phyloP scores from a whole-genome alignment of 2,113 vertebrate genomes.

The Eptesicus fuscus region DNA sequence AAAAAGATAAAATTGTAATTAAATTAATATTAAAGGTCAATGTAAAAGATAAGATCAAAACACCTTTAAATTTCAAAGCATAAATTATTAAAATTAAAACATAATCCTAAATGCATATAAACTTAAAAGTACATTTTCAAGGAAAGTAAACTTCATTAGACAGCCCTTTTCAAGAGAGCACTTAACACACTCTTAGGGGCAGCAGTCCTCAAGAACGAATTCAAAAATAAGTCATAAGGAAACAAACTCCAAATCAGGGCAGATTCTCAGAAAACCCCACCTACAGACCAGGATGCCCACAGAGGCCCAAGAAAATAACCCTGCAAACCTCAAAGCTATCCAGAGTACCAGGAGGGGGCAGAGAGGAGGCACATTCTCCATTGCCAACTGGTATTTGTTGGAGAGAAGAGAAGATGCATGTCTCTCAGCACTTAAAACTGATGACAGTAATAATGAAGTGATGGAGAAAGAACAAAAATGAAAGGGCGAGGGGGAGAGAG shows the following conservation, averaged over 20 bases:
- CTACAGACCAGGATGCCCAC: background rate
- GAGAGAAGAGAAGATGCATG: background rate
- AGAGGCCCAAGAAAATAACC: background rate
- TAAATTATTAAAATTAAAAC: background rate
- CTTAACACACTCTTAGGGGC: background rate
- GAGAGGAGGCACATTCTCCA: background rate
- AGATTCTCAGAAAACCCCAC: background rate
- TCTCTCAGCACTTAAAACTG: background rate
- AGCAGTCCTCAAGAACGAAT: background rate
- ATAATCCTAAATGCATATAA: background rate
- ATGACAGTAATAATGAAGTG: background rate
- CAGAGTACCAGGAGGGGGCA: background rate
- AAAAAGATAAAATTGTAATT: background rate
- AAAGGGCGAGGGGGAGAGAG: accelerated
- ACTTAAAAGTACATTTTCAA: background rate
- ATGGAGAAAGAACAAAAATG: background rate
- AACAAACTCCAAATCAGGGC: background rate
- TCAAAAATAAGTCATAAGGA: background rate
- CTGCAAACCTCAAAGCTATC: background rate
- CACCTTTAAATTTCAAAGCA: background rate
- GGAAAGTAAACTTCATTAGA: background rate
- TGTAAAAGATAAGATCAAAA: background rate
- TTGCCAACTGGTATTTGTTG: background rate
- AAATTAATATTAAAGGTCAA: background rate
- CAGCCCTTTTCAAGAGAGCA: background rate